Base-by-base conservation (phyloP, 2,888 invertebrate genomes). In the Dermolepida albohirtum region DNA sequence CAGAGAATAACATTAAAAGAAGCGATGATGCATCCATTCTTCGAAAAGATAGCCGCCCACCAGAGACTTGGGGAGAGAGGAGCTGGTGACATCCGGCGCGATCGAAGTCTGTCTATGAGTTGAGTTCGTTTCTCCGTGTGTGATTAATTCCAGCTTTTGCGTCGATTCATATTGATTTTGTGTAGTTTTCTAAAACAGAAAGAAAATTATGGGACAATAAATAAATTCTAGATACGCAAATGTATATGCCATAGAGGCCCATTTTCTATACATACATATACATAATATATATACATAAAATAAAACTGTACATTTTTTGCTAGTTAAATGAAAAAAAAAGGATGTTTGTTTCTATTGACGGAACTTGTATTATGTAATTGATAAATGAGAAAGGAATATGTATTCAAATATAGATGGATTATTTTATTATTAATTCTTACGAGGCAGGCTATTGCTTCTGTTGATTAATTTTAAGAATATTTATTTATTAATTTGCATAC, bases 11-110 rank as follows among this genome's bases (percentile, higher is more conserved):
- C 93, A 76, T 87, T 99, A 77, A 87, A 87, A 68, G 96, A 98
- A 77, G 95, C 97, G 12, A 85, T 99, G 77, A 85, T 89, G 63
- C 98, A 98, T 86, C 93, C 95, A 64, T 98, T 97, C 87, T 98
- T 98, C 86, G 90, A 90, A 79, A 91, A 92, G 80, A 89, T 96
- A 79, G 91, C 94, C 71, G 86, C 89, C 66, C 90, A 92, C 77
- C 93, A 93, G 80, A 87, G 92, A 79, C 86, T 95, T 77, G 89
- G 90, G 80, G 86, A 86, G 52, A 83, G 84, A 17, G 84, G 84
- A 12, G 81, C 83, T 43, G 86, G 85, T 49, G 87, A 87, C 73
- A 81, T 84, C 49, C 84, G 87, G 75, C 87, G 89, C 73, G 90
- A 90, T 80, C 86, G 90, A 76, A 90, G 89, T 76, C 88, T 91